phyloP scores from a whole-genome alignment of 2,797 vertebrate species.

The Momotus momota region DNA sequence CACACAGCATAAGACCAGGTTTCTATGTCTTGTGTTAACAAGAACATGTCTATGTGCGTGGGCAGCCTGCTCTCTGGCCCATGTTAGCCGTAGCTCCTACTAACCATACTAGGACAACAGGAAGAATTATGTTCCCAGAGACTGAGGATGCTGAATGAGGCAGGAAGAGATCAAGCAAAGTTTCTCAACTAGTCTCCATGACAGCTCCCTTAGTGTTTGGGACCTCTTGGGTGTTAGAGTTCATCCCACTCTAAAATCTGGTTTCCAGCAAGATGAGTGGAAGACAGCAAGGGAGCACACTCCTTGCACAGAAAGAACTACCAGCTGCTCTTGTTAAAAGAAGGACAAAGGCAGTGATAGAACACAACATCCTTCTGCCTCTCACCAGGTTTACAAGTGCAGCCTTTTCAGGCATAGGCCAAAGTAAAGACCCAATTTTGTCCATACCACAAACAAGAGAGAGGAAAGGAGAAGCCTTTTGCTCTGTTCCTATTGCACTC shows the following conservation, averaged over 20 bases:
- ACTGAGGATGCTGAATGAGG: background rate
- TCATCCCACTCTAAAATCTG: background rate
- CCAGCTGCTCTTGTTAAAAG: background rate
- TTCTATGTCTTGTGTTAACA: background rate
- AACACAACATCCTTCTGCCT: background rate
- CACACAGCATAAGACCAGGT: background rate
- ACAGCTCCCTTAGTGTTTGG: background rate
- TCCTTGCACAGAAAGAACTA: background rate
- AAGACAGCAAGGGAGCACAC: background rate
- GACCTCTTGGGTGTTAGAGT: background rate
- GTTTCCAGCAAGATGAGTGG: background rate
- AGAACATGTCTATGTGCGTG: accelerated
- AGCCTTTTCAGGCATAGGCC: background rate
- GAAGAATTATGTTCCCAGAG: background rate
- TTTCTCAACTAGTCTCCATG: background rate
- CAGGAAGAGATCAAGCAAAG: background rate
- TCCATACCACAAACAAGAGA: background rate
- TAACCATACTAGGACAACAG: background rate
- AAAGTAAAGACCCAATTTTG: background rate
- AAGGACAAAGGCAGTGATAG: accelerated
- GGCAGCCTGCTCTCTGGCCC: background rate
- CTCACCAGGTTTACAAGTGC: background rate
- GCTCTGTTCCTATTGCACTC: background rate
- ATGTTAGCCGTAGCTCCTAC: background rate
- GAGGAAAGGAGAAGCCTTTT: background rate